Percentiles rank a stretch among this genome's conserved stretches.
These are phyloP conservation scores for Symphodus melops DNA, from an alignment of 2,113 vertebrate species.

Conservation along the genomic window DNA sequence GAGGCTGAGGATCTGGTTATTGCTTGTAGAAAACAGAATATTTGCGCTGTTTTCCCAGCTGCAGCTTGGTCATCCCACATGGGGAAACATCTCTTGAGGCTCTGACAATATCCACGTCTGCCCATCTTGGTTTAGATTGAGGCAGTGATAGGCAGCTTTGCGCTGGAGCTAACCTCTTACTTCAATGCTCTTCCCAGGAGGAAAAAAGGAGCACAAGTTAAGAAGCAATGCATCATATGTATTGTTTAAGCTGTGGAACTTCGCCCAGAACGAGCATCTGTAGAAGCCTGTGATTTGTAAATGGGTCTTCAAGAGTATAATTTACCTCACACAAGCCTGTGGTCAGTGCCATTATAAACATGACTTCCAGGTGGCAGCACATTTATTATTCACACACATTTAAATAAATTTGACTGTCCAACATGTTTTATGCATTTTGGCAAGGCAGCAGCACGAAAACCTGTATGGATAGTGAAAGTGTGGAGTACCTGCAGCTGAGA, in stretches of 20 bases:
- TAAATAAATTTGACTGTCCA: conserved; percentile 54
- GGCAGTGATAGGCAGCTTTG: conserved; percentile 41
- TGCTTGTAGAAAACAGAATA: conserved; percentile 45
- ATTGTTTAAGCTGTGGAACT: conserved; percentile 32
- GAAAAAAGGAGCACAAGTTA: conserved; percentile 5
- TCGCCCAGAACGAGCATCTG: conserved; percentile 10
- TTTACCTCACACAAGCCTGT: conserved; percentile 38
- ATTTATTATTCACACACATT: conserved; percentile 69
- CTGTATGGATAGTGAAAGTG: conserved; percentile 12
- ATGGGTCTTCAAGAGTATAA: conserved; percentile 33
- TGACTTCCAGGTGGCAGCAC: conserved; percentile 54
- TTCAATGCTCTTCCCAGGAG: conserved; percentile 35
- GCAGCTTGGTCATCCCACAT: conserved; percentile 53
- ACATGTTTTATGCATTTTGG: conserved; percentile 67
- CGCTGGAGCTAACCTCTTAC: conserved; percentile 41
- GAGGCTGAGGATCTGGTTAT: conserved; percentile 55
- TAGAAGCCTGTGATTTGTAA: conserved; percentile 39
- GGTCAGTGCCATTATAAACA: conserved; percentile 49
- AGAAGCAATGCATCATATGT: conserved; percentile 14
- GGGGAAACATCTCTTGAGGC: conserved; percentile 53
- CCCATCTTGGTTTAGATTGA: conserved; percentile 56
- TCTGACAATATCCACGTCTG: conserved; percentile 52
- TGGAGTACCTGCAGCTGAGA: conserved; percentile 25
- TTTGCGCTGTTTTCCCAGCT: conserved; percentile 39
- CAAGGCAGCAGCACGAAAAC: conserved; percentile 15